Evolutionary conservation across 35 echinoderm and acorn worm genomes (phyloP).

Genomic region (Hemicentrotus pulcherrimus): DNA sequence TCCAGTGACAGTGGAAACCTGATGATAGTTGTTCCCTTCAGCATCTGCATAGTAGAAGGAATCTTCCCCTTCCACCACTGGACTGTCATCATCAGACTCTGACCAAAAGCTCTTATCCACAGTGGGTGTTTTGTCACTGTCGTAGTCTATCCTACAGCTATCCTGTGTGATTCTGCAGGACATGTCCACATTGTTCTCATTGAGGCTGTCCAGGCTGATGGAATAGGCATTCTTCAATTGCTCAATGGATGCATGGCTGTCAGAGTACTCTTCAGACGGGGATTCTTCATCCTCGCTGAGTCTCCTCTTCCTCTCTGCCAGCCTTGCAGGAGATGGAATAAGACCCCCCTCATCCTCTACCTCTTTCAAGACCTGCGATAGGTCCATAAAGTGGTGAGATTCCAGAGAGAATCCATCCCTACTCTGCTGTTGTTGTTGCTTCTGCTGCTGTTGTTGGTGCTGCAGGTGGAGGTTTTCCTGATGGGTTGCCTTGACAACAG

Average conservation of each 20-base stretch:
- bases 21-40: slow-evolving; percentile 3
- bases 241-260: not conserved
- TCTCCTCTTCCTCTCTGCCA: slow-evolving; percentile 24
- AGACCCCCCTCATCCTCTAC: slow-evolving; percentile 48
- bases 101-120: slow-evolving; percentile 56
- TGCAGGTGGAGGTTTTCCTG: slow-evolving; percentile 26
- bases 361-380: slow-evolving; percentile 26
- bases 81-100: slow-evolving; percentile 49
- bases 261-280: not conserved
- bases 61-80: slow-evolving; percentile 28
- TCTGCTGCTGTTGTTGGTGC: slow-evolving; percentile 15
- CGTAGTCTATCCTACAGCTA: slow-evolving; percentile 37
- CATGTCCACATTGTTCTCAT: slow-evolving; percentile 70
- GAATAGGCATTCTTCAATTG: slow-evolving; percentile 54
- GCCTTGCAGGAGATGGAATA: slow-evolving; percentile 32
- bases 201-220: slow-evolving; percentile 67
- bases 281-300: slow-evolving; percentile 15
- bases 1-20: slow-evolving; percentile 7
- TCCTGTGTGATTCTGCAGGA: not conserved
- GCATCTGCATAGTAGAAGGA: not conserved
- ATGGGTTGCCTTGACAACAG: slow-evolving; percentile 27
- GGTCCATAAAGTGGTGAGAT: slow-evolving; percentile 48
- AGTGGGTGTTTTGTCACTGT: slow-evolving; percentile 53
- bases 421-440: not conserved
- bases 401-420: slow-evolving; percentile 47